Evolutionary conservation across 2,888 invertebrate species (phyloP).

Genomic region (Abscondita cerata): DNA sequence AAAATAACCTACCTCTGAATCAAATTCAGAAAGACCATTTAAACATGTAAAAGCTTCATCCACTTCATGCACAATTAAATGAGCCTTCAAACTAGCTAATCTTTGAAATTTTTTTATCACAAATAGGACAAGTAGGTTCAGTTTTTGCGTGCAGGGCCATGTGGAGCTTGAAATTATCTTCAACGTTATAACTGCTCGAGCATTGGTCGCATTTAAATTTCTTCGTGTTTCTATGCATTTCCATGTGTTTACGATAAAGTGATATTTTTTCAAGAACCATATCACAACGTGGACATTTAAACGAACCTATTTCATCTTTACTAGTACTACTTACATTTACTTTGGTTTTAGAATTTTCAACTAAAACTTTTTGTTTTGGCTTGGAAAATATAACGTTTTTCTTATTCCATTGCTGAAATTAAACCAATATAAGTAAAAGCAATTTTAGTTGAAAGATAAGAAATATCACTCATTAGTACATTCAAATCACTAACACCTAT

Average conservation of each 20-base stretch:
- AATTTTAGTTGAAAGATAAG: too few species aligned
- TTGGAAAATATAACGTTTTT: constrained; percentile 17
- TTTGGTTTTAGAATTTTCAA: neutral
- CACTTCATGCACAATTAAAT: constrained; percentile 55
- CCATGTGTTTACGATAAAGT: constrained; percentile 50
- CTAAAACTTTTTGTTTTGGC: neutral
- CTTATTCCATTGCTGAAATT: constrained; percentile 5
- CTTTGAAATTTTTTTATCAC: constrained; percentile 53
- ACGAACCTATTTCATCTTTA: constrained; percentile 14
- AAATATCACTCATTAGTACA: too few species aligned
- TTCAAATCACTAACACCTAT: too few species aligned
- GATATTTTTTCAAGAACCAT: constrained; percentile 46
- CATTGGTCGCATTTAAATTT: constrained; percentile 54
- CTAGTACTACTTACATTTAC: neutral
- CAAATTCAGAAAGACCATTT: constrained; percentile 53
- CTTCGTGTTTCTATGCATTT: constrained; percentile 50
- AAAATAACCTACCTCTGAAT: constrained; percentile 49
- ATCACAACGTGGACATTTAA: constrained; percentile 36
- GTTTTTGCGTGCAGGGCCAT: constrained; percentile 49
- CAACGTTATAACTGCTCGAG: constrained; percentile 51
- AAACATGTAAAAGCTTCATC: constrained; percentile 55
- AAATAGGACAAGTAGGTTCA: constrained; percentile 54
- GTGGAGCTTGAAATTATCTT: constrained; percentile 56
- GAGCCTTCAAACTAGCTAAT: constrained; percentile 55
- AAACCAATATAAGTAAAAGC: neutral